phyloP scores from a whole-genome alignment of 2,888 invertebrate genomes.

The Eupithecia insigniata region DNA sequence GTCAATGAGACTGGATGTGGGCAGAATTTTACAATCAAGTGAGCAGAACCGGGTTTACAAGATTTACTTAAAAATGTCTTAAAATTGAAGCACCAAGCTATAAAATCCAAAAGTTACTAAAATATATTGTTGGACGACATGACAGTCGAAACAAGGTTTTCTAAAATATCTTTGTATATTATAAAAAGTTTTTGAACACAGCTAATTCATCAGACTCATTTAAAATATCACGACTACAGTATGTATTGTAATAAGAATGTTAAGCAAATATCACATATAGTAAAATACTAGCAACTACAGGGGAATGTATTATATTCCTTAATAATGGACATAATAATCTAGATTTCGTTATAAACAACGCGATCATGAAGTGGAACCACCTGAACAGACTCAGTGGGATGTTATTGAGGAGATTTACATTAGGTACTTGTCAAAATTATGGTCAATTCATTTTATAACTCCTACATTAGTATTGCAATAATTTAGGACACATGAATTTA shows the following conservation, averaged over 20 bases:
- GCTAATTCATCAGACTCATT: background rate
- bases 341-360: background rate
- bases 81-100: background rate
- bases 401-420: background rate
- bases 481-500: background rate
- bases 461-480: background rate
- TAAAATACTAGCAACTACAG: background rate
- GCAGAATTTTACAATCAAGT: background rate
- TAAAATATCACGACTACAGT: background rate
- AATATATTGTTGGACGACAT: background rate
- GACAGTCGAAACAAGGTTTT: conserved; percentile 12
- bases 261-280: background rate
- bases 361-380: background rate
- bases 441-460: background rate
- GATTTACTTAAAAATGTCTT: background rate
- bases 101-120: background rate
- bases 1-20: background rate
- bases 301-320: background rate
- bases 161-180: conserved; percentile 10
- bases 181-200: conserved; percentile 3
- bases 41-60: background rate
- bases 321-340: too few species aligned
- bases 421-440: background rate
- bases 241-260: background rate
- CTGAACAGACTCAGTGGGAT: background rate